Evolutionary conservation across 2,797 vertebrate genomes (phyloP).

Genomic region (Hydrolagus colliei): DNA sequence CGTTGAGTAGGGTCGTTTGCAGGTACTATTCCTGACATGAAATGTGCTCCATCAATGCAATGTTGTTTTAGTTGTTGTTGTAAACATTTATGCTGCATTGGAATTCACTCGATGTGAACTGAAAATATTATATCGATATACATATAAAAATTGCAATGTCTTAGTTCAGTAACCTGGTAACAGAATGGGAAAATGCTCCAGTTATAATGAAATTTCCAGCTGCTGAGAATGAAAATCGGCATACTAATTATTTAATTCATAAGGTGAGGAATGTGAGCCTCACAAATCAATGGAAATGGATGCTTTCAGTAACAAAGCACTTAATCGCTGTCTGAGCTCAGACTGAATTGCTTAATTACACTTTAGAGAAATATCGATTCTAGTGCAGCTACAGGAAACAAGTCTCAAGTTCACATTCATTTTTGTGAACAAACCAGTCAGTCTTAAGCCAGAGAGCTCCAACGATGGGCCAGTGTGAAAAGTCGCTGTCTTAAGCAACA

Average conservation of each 20-base stretch:
- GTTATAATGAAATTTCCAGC: background rate
- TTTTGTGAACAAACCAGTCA: background rate
- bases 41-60: no score
- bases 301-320: background rate
- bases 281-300: constrained; percentile 17
- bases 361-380: constrained; percentile 6
- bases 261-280: background rate
- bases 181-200: background rate
- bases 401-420: background rate
- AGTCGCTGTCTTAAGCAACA: no score
- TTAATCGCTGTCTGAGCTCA: background rate
- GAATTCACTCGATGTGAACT: background rate
- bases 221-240: background rate
- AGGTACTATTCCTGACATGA: no score
- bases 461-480: no score
- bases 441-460: no score
- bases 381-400: constrained; percentile 8
- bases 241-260: constrained; percentile 15
- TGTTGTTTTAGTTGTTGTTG: background rate
- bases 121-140: background rate
- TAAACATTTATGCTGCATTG: background rate
- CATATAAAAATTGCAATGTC: background rate
- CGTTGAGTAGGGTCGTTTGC: no score
- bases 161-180: background rate
- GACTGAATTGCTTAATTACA: background rate